A percentile compares a stretch with the other conserved stretches of the same genome.
Evolutionary conservation across 2,113 vertebrate species (phyloP).

Genomic region (Notechis scutatus): DNA sequence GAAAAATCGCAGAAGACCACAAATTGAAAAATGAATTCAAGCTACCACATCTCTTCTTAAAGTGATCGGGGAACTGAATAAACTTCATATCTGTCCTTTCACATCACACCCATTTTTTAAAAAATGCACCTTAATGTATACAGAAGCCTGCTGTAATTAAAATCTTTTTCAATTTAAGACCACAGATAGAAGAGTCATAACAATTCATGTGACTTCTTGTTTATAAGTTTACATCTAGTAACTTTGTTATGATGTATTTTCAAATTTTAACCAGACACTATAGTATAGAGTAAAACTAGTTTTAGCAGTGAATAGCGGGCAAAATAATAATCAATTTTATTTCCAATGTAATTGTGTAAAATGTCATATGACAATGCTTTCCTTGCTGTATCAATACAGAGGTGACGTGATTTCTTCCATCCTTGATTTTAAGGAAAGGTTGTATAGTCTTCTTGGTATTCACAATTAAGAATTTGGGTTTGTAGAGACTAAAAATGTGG

Average conservation of each 20-base stretch:
- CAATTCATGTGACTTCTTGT: neutral
- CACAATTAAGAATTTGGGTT: neutral
- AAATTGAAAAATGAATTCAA: neutral
- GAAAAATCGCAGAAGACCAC: neutral
- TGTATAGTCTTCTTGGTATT: neutral
- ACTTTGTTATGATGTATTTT: neutral
- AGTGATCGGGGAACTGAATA: neutral
- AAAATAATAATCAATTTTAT: neutral
- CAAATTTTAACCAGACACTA: neutral
- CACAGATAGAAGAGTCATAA: neutral
- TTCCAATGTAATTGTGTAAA: neutral
- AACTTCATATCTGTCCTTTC: neutral
- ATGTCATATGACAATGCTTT: neutral
- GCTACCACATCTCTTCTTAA: neutral
- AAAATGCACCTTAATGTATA: neutral
- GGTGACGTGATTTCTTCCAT: neutral
- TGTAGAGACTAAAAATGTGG: neutral
- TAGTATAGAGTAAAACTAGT: neutral
- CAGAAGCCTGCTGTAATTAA: neutral
- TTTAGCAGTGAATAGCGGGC: neutral
- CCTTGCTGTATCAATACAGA: neutral
- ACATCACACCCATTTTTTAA: neutral
- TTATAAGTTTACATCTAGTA: neutral
- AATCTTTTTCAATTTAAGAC: neutral
- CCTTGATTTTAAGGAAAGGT: neutral